Evolutionary conservation across 2,888 invertebrate species (phyloP).

Genomic region (Maniola hyperantus): DNA sequence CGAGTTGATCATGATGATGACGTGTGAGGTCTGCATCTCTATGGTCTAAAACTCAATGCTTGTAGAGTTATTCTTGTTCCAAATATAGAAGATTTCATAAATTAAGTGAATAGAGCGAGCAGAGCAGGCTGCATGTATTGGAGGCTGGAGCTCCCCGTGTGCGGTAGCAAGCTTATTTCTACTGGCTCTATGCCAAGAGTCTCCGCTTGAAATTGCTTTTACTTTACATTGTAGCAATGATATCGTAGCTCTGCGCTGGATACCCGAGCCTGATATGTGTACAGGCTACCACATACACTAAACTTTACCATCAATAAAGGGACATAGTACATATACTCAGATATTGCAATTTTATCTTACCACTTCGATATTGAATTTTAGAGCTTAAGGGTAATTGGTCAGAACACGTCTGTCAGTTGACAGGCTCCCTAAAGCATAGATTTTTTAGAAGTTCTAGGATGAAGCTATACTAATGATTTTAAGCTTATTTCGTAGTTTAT

Average conservation of each 20-base stretch:
- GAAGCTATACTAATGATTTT: too few relatives aligned
- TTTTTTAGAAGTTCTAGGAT: too few relatives aligned
- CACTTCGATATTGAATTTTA: background rate
- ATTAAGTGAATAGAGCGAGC: conserved; percentile 59
- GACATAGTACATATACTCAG: conserved; percentile 24
- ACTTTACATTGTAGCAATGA: conserved; percentile 70
- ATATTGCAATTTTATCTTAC: conserved; percentile 27
- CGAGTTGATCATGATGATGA: too few relatives aligned
- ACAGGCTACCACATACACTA: conserved; percentile 47
- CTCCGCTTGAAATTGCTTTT: conserved; percentile 75
- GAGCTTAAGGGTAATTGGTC: too few relatives aligned
- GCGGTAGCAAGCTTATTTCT: conserved; percentile 76
- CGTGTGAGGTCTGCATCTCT: too few relatives aligned
- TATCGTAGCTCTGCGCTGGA: conserved; percentile 63
- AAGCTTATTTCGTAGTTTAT: too few relatives aligned
- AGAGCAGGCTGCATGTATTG: conserved; percentile 64
- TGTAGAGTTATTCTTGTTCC: conserved; percentile 25
- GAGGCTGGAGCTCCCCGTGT: conserved; percentile 65
- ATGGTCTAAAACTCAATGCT: too few relatives aligned
- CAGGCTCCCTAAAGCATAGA: too few relatives aligned
- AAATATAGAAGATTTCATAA: conserved; percentile 45
- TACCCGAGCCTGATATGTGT: conserved; percentile 58
- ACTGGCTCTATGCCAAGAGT: conserved; percentile 73
- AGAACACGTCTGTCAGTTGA: too few relatives aligned
- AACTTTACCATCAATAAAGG: conserved; percentile 37